A percentile compares a stretch with the other conserved stretches of the same genome.
These are phyloP conservation scores for Capra hircus DNA, from an alignment of 2,113 vertebrate genomes.

Conservation along the genomic window DNA sequence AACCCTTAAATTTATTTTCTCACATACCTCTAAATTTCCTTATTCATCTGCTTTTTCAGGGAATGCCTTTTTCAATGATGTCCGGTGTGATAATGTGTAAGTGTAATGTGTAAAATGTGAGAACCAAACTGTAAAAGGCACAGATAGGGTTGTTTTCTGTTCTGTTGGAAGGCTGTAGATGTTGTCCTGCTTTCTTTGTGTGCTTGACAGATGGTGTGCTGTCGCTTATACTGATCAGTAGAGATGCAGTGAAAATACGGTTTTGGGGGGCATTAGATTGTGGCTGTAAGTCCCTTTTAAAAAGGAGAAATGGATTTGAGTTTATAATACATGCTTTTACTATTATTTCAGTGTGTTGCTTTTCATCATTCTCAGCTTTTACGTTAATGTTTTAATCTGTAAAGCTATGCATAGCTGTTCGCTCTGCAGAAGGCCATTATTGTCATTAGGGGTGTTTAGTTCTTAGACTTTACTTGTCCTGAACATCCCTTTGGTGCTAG, in stretches of 20 bases:
- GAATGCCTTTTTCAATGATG: background rate
- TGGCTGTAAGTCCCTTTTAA: background rate
- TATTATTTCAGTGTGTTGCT: background rate
- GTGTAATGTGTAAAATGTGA: background rate
- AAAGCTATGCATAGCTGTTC: background rate
- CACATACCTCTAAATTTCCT: background rate
- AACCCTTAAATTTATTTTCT: background rate
- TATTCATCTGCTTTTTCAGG: background rate
- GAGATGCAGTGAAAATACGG: slow-evolving; percentile 56
- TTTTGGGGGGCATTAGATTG: background rate
- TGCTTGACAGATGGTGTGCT: slow-evolving; percentile 52
- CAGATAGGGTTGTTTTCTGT: background rate
- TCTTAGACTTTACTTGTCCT: background rate
- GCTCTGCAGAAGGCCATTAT: background rate
- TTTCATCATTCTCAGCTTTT: background rate
- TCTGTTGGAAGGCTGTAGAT: background rate
- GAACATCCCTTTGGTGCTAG: background rate
- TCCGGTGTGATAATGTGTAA: background rate
- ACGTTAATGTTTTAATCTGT: background rate
- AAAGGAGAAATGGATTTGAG: background rate
- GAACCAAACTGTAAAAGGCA: background rate
- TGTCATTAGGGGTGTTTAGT: background rate
- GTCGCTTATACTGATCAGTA: slow-evolving; percentile 64
- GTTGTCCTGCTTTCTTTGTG: slow-evolving; percentile 40
- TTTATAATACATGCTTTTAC: background rate